Evolutionary conservation across 2,797 vertebrate species (phyloP), one percentile per base, ranked within the genome.

Genomic region (Acanthurus lineatus): DNA sequence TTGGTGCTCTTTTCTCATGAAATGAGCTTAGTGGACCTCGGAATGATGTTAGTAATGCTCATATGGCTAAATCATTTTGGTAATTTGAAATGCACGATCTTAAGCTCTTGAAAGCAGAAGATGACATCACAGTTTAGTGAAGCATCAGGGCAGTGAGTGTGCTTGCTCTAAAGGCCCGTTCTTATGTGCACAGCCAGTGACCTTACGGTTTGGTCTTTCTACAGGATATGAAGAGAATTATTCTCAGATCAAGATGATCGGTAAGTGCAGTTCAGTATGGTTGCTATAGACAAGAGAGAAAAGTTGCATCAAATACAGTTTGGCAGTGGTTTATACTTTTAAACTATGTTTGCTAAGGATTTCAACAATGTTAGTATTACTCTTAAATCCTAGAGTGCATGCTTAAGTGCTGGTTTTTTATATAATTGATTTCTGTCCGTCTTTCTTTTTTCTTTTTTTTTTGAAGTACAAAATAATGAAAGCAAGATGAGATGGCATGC

Each of bases 191-290:
- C 57, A 73, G 78, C 16, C 22, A 17, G 70, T 91, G 83, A 87
- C 73, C 28, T 69, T 68, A n/a, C 10, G 48, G 70, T 89, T 85
- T 81, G 82, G 73, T 89, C 69, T 85, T 84, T 80, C 70, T 88
- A 20, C 84, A 87, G 86, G 79, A 1, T 88, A 79, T 79, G 71
- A 89, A 74, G 86, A 89, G 19, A 75, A 53, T 72, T 85, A 49
- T 88, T 81, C 67, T 83, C 81, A 82, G 77, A 81, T 52, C 82
- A 89, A 53, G 77, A 82, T 82, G 38, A 16, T 60, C 25, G 81
- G 87, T 89, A 80, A 87, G 87, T 86, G 66, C 64, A 77, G 81
- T 25, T 77, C 47, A 72, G 78, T 47, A 6, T 61, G 83, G 87
- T 42, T 28, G 63, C 6, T 44, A 17, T 42, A 48, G 60, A 67